Conservation (phyloP, 2,888 invertebrate species). For the Scaptomyza parva region DNA sequence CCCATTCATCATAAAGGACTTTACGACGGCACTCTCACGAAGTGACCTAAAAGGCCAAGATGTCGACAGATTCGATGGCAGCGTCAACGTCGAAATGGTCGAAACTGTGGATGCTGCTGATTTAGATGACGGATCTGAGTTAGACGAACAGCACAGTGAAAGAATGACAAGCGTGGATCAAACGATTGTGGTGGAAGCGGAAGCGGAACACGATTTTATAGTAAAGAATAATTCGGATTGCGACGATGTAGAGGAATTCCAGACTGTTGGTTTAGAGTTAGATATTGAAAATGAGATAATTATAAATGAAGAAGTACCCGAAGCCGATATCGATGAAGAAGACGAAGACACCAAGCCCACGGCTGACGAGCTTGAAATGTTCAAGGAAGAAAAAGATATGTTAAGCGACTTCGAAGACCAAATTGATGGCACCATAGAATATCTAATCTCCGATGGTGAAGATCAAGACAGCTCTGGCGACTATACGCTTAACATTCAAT, state of each 20-base stretch:
- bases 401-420: slow-evolving; percentile 69
- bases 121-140: slow-evolving; percentile 27
- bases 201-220: slow-evolving; percentile 33
- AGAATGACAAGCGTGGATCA: slow-evolving; percentile 16
- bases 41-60: slow-evolving; percentile 41
- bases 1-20: slow-evolving; percentile 57
- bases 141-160: neutral
- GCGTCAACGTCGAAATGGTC: slow-evolving; percentile 28
- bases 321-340: slow-evolving; percentile 40
- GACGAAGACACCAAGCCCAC: slow-evolving; percentile 28
- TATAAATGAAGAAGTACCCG: slow-evolving; percentile 59
- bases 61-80: slow-evolving; percentile 43
- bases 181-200: slow-evolving; percentile 18
- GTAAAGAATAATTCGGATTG: slow-evolving; percentile 38
- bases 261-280: slow-evolving; percentile 59
- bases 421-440: slow-evolving; percentile 66
- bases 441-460: slow-evolving; percentile 63
- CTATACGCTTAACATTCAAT: slow-evolving; percentile 64
- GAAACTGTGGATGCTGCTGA: slow-evolving; percentile 34
- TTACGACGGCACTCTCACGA: slow-evolving; percentile 42
- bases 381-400: slow-evolving; percentile 48
- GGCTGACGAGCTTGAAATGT: slow-evolving; percentile 36
- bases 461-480: slow-evolving; percentile 67
- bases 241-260: slow-evolving; percentile 54
- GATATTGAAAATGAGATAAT: slow-evolving; percentile 71